phyloP scores from a whole-genome alignment of 2,888 invertebrate species.

The Scaptomyza caliginosa region DNA sequence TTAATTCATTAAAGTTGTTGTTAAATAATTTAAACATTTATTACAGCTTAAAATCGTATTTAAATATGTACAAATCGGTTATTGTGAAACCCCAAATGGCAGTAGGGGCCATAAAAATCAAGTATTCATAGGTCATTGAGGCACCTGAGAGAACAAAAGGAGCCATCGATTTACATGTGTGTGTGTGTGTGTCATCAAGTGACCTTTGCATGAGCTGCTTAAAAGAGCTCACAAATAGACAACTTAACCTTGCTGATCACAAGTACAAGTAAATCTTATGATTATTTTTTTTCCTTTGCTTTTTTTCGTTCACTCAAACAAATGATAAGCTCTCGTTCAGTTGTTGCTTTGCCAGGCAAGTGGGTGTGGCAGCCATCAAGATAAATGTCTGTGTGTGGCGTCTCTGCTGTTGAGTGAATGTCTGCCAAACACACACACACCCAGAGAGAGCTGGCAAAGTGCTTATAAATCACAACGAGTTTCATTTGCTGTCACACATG shows the following conservation, averaged over 20 bases:
- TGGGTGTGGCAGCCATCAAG: slow-evolving; percentile 47
- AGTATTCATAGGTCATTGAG: slow-evolving; percentile 29
- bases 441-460: slow-evolving; percentile 21
- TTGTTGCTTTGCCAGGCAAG: slow-evolving; percentile 6
- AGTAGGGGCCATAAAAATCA: slow-evolving; percentile 26
- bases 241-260: slow-evolving; percentile 66
- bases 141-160: slow-evolving; percentile 42
- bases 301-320: slow-evolving; percentile 14
- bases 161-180: slow-evolving; percentile 37
- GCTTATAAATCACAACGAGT: slow-evolving; percentile 67
- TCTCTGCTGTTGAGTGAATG: slow-evolving; percentile 2
- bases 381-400: slow-evolving; percentile 37
- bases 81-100: slow-evolving; percentile 1
- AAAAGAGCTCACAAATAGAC: slow-evolving; percentile 35
- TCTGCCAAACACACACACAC: neutral
- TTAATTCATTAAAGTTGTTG: neutral
- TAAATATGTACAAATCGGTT: neutral
- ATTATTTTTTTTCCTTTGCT: slow-evolving; percentile 2
- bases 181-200: slow-evolving; percentile 8
- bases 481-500: slow-evolving; percentile 58
- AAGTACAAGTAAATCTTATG: neutral
- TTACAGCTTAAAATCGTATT: neutral
- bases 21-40: neutral
- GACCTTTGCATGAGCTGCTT: slow-evolving; percentile 17
- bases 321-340: slow-evolving; percentile 19